Conservation (phyloP, 2,888 invertebrate species). For the Oxystoma pomonae region DNA sequence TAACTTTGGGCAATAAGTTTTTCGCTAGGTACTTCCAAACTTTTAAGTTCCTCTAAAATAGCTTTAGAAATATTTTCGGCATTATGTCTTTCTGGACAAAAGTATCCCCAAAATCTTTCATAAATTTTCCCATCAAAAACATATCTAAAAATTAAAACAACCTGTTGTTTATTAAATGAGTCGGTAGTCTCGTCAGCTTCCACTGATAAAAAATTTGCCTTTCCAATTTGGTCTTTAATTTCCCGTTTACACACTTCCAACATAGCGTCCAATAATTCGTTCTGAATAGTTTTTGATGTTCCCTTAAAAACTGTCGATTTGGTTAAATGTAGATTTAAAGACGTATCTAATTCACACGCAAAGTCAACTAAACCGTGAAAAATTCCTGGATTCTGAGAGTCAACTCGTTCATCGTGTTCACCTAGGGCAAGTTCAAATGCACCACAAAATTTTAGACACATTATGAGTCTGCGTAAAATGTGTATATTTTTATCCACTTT, state of each 20-base stretch:
- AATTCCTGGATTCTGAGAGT: slow-evolving; percentile 10
- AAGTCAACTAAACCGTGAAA: slow-evolving; percentile 14
- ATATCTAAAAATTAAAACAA: slow-evolving; percentile 1
- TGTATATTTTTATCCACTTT: slow-evolving; percentile 8
- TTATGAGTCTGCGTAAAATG: slow-evolving; percentile 8
- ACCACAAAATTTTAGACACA: slow-evolving; percentile 8
- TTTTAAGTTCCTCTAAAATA: not conserved
- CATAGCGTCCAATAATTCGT: slow-evolving; percentile 3
- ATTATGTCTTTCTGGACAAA: not conserved
- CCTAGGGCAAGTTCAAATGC: slow-evolving; percentile 7
- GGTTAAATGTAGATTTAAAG: slow-evolving; percentile 16
- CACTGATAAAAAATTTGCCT: not conserved
- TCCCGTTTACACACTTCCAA: not conserved
- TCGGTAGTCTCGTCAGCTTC: slow-evolving; percentile 2
- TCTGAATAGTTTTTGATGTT: slow-evolving; percentile 2
- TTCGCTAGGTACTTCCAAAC: not conserved
- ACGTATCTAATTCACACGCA: slow-evolving; percentile 18
- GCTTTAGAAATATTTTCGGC: slow-evolving; percentile 5
- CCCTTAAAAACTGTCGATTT: slow-evolving; percentile 11
- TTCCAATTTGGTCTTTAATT: slow-evolving; percentile 1
- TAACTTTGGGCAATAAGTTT: slow-evolving; percentile 8
- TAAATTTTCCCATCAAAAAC: slow-evolving; percentile 5
- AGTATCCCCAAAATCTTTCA: slow-evolving; percentile 5
- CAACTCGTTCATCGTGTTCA: slow-evolving; percentile 5
- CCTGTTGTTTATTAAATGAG: no score